Evolutionary conservation across 2,888 invertebrate species (phyloP), one percentile per base, ranked within the genome.

Genomic region (Tuta absoluta): DNA sequence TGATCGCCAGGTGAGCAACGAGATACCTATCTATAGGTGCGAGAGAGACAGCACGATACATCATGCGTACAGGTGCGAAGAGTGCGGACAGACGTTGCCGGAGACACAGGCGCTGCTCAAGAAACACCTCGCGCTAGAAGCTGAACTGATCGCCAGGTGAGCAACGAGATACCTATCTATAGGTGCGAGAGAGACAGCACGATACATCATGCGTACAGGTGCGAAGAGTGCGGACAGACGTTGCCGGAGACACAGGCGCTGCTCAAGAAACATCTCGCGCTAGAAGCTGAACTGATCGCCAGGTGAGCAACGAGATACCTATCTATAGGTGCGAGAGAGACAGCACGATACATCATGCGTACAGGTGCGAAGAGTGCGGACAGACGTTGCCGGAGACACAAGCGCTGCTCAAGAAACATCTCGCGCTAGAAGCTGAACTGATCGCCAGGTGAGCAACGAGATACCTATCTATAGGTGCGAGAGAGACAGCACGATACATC

Each of bases 351-450:
- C n/a, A n/a, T n/a, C n/a, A n/a, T n/a, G n/a, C n/a, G n/a, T n/a
- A n/a, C n/a, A n/a, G n/a, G n/a, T n/a, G n/a, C n/a, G 93, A 91
- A 90, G 48, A 0, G 75, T 77, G 2, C 65, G 69, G 88, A 45
- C 68, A 78, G 14, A 80, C 85, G 0, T 77, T 91, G 57, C 80
- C 84, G 0, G 95, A 96, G 14, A 98, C 98, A 0, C 98, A 98
- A 78, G 95, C 95, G 65, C 90, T 98, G 56, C 96, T 97, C 77
- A 99, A 99, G 92, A 98, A 98, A 84, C 98, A 99, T 78, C 95
- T 97, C 79, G 95, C 96, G 0, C 81, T 99, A 41, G 98, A 99
- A 82, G 96, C 97, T 0, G 98, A 99, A 81, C 92, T 98, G 8
- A 92, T 95, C 11, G 96, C 98, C 0, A 95, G 1, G 71, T 69